Evolutionary conservation across 92 coral and sea anemone species (phyloP), one percentile per base, ranked within the genome.

Genomic region (Plumapathes pennacea): DNA sequence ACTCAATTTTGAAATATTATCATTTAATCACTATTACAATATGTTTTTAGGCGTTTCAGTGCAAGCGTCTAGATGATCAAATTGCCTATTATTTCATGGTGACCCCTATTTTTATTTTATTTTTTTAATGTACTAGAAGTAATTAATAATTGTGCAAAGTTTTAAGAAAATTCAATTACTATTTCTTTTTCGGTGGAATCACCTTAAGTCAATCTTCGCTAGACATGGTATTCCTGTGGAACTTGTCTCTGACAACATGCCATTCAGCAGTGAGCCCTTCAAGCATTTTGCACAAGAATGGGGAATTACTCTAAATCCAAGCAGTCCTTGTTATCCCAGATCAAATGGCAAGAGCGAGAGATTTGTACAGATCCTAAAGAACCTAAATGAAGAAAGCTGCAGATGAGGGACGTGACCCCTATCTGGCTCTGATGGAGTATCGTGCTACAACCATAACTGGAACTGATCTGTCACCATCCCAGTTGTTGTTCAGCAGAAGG

Each of bases 391-490:
- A 50, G 57, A 44, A 44, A 44, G 57, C 36, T 47, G 54, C 30
- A 24, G 29, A 47, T 13, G 54, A 60, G 28, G 49, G 26, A 23
- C 40, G 49, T 48, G 15, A 38, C 24, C 24, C 40, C 19, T 21
- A 38, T 38, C 33, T 43, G 46, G 67, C 53, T 43, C 54, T 60
- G 0, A 60, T 29, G 54, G 67, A 60, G 33, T 60, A 62, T 24
- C 64, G 64, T 8, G 40, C 37, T 24, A 57, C 64, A 24, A 46
- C 64, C 23, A 57, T 57, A 7, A 57, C 33, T 6, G 40, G 27
- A 37, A 25, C 40, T 57, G 32, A 46, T 37, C 27, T 37, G 5
- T 57, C 49, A 24, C 46, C 69, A 25, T 46, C 32, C 57, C 69
- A 62, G 47, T 45, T 46, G 69, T 46, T 62, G 32, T 46, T 62